Conservation (phyloP, 2,888 invertebrate genomes). For the Hirtodrosophila trivittata region DNA sequence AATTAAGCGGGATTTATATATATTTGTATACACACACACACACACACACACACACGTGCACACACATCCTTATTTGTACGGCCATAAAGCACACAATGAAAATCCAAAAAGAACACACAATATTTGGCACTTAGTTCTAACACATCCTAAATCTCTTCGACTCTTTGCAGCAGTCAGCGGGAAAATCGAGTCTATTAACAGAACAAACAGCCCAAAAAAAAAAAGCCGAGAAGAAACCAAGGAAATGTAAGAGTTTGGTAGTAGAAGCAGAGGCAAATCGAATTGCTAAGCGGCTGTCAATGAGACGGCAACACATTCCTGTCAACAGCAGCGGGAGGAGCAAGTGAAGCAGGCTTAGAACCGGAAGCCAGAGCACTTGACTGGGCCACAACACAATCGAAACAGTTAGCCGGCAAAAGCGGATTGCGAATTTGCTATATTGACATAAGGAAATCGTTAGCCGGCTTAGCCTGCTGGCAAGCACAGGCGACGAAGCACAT, state of each 20-base stretch:
- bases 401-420: constrained; percentile 67
- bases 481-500: constrained; percentile 42
- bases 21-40: not conserved
- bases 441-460: constrained; percentile 79
- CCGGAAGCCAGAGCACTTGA: constrained; percentile 20
- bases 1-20: constrained; percentile 30
- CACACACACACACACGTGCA: not conserved
- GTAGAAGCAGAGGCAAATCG: constrained; percentile 43
- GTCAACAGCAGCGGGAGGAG: constrained; percentile 28
- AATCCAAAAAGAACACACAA: constrained; percentile 47
- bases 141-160: constrained; percentile 42
- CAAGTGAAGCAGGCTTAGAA: constrained; percentile 16
- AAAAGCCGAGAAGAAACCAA: constrained; percentile 6
- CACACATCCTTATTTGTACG: constrained; percentile 31
- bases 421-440: constrained; percentile 74
- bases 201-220: constrained; percentile 54
- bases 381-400: constrained; percentile 33
- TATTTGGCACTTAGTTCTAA: constrained; percentile 54
- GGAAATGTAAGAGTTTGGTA: constrained; percentile 9
- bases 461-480: constrained; percentile 63
- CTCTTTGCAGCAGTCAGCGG: constrained; percentile 53
- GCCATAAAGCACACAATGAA: constrained; percentile 47
- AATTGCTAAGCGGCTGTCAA: constrained; percentile 52
- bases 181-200: constrained; percentile 67
- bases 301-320: constrained; percentile 41